A percentile compares a stretch with the other conserved stretches of the same genome.
phyloP scores from a whole-genome alignment of 1,140 invertebrate genomes.

The Diploscapter pachys region DNA sequence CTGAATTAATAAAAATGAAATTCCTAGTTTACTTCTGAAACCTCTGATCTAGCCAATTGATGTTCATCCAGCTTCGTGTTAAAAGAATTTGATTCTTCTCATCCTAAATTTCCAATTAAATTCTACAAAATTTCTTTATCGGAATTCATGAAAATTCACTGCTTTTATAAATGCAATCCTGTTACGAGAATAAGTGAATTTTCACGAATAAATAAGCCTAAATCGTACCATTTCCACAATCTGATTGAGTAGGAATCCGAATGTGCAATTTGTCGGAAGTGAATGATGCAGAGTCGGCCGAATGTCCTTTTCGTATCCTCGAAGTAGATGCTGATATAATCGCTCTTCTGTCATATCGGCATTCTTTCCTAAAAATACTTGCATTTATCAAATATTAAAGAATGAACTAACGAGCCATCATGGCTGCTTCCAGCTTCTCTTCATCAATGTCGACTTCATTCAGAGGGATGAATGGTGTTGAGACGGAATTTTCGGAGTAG shows the following conservation, averaged over 20 bases:
- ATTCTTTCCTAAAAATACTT: neutral
- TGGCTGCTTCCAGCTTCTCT: too few species aligned
- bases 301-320: slow-evolving; percentile 52
- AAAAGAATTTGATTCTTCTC: slow-evolving; percentile 56
- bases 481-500: too few species aligned
- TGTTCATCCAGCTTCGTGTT: slow-evolving; percentile 54
- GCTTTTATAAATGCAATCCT: neutral
- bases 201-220: neutral
- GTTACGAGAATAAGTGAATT: neutral
- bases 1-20: too few species aligned
- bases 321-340: slow-evolving; percentile 48
- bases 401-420: too few species aligned
- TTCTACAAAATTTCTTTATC: neutral
- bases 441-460: too few species aligned
- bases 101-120: slow-evolving; percentile 40
- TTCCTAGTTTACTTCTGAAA: too few species aligned
- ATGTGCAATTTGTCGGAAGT: slow-evolving; percentile 55
- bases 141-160: slow-evolving; percentile 7
- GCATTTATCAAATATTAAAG: too few species aligned
- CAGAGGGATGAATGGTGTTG: too few species aligned
- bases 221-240: slow-evolving; percentile 56
- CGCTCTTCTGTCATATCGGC: slow-evolving; percentile 48
- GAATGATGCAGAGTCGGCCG: slow-evolving; percentile 51
- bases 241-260: slow-evolving; percentile 57
- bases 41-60: slow-evolving; percentile 52